Evolutionary conservation across 2,797 vertebrate genomes (phyloP).

Genomic region (Sebastes vulpes): DNA sequence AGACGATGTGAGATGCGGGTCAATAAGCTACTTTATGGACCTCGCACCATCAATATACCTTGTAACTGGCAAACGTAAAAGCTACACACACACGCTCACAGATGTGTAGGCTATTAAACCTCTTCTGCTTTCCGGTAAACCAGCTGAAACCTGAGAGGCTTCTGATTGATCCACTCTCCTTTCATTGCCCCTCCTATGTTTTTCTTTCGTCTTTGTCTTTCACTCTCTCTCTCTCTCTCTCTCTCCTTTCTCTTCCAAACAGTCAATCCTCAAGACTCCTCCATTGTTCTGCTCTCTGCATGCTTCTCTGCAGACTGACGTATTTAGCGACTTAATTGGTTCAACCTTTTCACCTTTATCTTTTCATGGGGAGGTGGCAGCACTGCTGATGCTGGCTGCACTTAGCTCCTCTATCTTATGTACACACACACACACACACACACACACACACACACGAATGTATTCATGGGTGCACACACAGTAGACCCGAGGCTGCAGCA

Average conservation of each 20-base stretch:
- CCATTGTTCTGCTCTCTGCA: neutral
- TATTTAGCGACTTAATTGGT: constrained; percentile 12
- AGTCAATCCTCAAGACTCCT: neutral
- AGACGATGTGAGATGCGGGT: neutral
- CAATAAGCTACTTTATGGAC: neutral
- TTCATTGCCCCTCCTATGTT: constrained; percentile 2
- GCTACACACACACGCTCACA: neutral
- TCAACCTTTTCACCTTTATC: constrained; percentile 2
- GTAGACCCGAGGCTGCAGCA: neutral
- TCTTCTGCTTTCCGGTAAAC: constrained; percentile 68
- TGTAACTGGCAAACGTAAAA: neutral
- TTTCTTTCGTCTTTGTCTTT: neutral
- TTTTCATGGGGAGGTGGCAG: neutral
- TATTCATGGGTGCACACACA: neutral
- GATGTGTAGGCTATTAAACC: constrained; percentile 31
- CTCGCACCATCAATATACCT: neutral
- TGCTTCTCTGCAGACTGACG: neutral
- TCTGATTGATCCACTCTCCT: constrained; percentile 54
- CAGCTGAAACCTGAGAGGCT: constrained; percentile 65
- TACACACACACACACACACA: neutral
- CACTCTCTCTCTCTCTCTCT: neutral
- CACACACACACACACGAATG: neutral
- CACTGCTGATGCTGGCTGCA: neutral
- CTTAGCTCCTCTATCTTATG: neutral
- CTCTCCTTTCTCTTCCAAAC: neutral